A percentile compares a stretch with the other conserved stretches of the same genome.
phyloP scores from a whole-genome alignment of 1,140 invertebrate genomes.

The Phymorhynchus buccinoides region DNA sequence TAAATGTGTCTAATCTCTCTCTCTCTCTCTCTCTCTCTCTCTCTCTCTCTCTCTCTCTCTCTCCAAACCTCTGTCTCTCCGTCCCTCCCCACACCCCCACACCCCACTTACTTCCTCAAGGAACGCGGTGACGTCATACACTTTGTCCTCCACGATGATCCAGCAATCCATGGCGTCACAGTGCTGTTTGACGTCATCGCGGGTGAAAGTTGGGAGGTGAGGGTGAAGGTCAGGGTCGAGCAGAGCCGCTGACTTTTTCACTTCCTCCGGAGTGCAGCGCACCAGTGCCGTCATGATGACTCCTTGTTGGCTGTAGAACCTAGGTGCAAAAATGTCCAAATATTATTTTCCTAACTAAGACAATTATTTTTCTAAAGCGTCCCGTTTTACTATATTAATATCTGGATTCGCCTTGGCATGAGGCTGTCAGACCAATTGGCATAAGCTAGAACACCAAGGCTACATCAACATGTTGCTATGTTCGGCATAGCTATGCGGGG shows the following conservation, averaged over 20 bases:
- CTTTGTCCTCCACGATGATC: conserved; percentile 64
- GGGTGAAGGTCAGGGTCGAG: neutral
- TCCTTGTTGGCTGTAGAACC: neutral
- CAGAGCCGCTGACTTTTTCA: neutral
- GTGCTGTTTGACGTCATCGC: conserved; percentile 60
- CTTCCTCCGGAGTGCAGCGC: neutral
- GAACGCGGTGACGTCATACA: conserved; percentile 69
- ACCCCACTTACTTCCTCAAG: conserved; percentile 60
- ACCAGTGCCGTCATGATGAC: conserved; percentile 15
- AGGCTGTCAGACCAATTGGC: too few species aligned
- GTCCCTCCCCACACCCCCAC: neutral
- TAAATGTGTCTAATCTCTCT: too few species aligned
- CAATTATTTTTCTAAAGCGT: too few species aligned
- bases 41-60: too few species aligned
- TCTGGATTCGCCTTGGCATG: too few species aligned
- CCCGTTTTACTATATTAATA: too few species aligned
- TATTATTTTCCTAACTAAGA: too few species aligned
- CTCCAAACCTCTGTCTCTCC: too few species aligned
- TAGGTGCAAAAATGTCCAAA: neutral
- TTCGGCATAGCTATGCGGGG: too few species aligned
- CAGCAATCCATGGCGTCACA: conserved; percentile 60
- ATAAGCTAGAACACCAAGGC: too few species aligned
- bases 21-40: too few species aligned
- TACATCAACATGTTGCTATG: too few species aligned
- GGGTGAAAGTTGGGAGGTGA: conserved; percentile 41